Conservation (phyloP, 2,888 invertebrate genomes). For the Tholera decimalis region DNA sequence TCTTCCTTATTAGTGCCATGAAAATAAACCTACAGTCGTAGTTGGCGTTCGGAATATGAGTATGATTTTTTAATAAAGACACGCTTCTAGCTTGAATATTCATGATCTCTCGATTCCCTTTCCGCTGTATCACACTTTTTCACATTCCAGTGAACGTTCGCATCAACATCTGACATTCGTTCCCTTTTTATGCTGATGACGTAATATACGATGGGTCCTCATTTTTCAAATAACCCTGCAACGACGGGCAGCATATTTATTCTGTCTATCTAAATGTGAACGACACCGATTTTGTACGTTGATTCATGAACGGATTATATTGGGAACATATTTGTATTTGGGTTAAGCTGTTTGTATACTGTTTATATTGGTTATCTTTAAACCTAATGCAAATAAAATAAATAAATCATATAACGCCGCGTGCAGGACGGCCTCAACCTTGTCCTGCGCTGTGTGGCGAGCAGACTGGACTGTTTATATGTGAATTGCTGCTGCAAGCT, state of each 20-base stretch:
- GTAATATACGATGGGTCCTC: slow-evolving; percentile 25
- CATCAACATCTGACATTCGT: slow-evolving; percentile 54
- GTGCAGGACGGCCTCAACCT: no score
- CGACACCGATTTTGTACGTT: slow-evolving; percentile 26
- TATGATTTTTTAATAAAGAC: not conserved
- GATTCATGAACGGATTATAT: not conserved
- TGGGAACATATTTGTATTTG: not conserved
- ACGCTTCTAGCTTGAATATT: slow-evolving; percentile 11
- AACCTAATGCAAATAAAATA: not conserved
- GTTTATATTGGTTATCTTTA: not conserved
- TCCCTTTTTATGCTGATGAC: slow-evolving; percentile 50
- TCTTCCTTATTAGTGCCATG: not conserved
- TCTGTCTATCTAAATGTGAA: slow-evolving; percentile 17
- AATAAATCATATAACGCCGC: no score
- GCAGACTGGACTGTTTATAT: no score
- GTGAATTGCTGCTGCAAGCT: no score
- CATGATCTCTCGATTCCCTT: slow-evolving; percentile 16
- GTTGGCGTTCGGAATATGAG: not conserved
- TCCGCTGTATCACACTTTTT: slow-evolving; percentile 25
- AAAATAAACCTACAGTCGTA: not conserved
- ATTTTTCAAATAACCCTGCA: slow-evolving; percentile 36
- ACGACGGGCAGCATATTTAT: slow-evolving; percentile 22
- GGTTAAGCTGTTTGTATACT: not conserved
- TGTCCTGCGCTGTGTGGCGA: no score
- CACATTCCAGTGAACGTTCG: slow-evolving; percentile 40